phyloP scores from a whole-genome alignment of 1,140 invertebrate genomes.

The Drosophila subobscura region DNA sequence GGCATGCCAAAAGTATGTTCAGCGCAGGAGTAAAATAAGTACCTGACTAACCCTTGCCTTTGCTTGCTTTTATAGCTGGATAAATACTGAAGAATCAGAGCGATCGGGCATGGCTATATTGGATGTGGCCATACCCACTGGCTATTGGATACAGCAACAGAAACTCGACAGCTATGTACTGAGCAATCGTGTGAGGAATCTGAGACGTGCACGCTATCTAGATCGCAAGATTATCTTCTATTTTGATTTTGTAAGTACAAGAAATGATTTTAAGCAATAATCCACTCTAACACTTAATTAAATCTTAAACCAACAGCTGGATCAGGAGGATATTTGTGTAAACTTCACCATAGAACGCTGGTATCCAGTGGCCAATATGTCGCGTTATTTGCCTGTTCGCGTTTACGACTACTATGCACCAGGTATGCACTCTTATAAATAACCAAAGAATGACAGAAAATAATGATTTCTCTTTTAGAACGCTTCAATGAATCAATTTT shows the following conservation, averaged over 20 bases:
- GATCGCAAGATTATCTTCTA: conserved; percentile 95
- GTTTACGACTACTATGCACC: conserved; percentile 98
- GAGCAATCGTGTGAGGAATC: conserved; percentile 89
- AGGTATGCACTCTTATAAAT: conserved; percentile 85
- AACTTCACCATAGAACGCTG: conserved; percentile 96
- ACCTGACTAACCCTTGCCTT: not conserved
- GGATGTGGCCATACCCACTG: conserved; percentile 95
- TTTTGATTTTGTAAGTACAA: conserved; percentile 93
- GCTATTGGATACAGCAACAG: conserved; percentile 96
- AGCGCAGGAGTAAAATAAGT: too few species aligned
- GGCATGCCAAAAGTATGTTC: conserved; percentile 90
- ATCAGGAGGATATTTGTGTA: conserved; percentile 92
- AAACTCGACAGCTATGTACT: conserved; percentile 93
- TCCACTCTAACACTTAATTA: not conserved
- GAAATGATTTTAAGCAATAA: not conserved
- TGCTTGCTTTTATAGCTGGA: conserved; percentile 87
- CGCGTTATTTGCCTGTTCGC: conserved; percentile 93
- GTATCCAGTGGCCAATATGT: conserved; percentile 98
- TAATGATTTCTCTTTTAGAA: conserved; percentile 86
- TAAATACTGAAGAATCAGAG: conserved; percentile 89
- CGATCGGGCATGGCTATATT: conserved; percentile 96
- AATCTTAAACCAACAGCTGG: conserved; percentile 86
- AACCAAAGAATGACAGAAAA: conserved; percentile 12
- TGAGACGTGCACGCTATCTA: conserved; percentile 92
- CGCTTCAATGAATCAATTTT: conserved; percentile 97